Evolutionary conservation across 2,113 vertebrate genomes (phyloP).

Genomic region (Trinectes maculatus): DNA sequence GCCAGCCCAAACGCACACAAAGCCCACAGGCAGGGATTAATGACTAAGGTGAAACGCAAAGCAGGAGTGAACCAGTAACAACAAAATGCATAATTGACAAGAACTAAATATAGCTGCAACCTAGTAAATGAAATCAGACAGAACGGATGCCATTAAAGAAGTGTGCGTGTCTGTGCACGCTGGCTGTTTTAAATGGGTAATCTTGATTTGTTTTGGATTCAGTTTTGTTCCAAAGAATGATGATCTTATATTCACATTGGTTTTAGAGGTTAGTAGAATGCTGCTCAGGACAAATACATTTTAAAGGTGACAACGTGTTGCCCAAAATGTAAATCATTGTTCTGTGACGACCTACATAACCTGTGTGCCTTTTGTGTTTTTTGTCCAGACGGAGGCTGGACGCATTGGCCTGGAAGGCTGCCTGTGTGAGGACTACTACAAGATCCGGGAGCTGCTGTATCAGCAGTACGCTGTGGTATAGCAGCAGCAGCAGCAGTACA

Average conservation of each 20-base stretch:
- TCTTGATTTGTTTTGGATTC: conserved; percentile 27
- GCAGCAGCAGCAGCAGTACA: conserved; percentile 48
- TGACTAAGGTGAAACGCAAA: conserved; percentile 31
- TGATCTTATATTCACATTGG: neutral
- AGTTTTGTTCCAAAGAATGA: conserved; percentile 21
- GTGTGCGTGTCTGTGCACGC: neutral
- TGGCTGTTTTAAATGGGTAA: conserved; percentile 18
- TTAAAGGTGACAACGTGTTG: conserved; percentile 5
- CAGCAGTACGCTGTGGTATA: conserved; percentile 97
- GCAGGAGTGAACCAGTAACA: conserved; percentile 45
- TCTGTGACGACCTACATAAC: conserved; percentile 22
- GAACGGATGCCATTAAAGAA: conserved; percentile 12
- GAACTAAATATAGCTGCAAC: conserved; percentile 70
- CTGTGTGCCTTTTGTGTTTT: conserved; percentile 40
- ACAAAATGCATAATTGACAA: conserved; percentile 70
- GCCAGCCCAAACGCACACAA: neutral
- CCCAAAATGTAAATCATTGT: conserved; percentile 9
- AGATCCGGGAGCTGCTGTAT: conserved; percentile 98
- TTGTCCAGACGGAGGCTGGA: conserved; percentile 95
- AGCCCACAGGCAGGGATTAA: conserved; percentile 34
- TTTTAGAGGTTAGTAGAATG: conserved; percentile 3
- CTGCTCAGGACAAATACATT: neutral
- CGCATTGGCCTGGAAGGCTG: conserved; percentile 98
- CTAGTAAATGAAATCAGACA: conserved; percentile 67
- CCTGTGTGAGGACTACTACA: conserved; percentile 98